Evolutionary conservation across 1,140 invertebrate species (phyloP), one percentile per base, ranked within the genome.

Genomic region (Saccostrea echinata): DNA sequence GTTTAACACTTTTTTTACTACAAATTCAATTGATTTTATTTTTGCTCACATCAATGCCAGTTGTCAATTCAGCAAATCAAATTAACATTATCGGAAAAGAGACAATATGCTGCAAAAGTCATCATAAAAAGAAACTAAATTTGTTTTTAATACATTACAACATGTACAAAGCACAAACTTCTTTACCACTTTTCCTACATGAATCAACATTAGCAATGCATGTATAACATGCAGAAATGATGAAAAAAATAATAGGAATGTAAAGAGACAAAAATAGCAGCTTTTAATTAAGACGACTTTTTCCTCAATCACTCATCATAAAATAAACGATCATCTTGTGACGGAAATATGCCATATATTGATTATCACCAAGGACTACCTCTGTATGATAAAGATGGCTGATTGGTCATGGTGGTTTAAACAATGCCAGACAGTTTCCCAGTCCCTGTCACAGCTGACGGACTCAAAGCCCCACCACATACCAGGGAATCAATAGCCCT

Each of bases 371-470:
- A 11, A 76, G 16, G 68, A 12, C 3, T 27, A 76, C 33, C 68
- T 76, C 68, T 30, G 27, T 76, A 27, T 18, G 27, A 33, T 76
- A 30, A 76, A 61, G n/a, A 30, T 33, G 11, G 11, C 13, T 30
- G 27, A 27, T 61, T 61, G 43, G 43, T 43, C 24, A 64, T n/a
- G 43, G 43, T 43, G 55, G 30, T 76, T 30, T 76, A 76, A 76
- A 76, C 24, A 76, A 27, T 76, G 27, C 68, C 68, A 76, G 68
- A 76, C 68, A 76, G 33, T 76, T 43, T 76, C 30, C 30, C 27
- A 3, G 24, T 76, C 68, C 68, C 27, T 76, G 68, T 76, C 68
- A 76, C 68, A 33, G 68, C 27, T 16, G 27, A 24, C 33, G 12
- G 30, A 76, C 30, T 16, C 13, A 13, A 3, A 30, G 27, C 27